A percentile compares a stretch with the other conserved stretches of the same genome.
Conservation (phyloP, 1,140 invertebrate genomes). For the Euwallacea fornicatus region DNA sequence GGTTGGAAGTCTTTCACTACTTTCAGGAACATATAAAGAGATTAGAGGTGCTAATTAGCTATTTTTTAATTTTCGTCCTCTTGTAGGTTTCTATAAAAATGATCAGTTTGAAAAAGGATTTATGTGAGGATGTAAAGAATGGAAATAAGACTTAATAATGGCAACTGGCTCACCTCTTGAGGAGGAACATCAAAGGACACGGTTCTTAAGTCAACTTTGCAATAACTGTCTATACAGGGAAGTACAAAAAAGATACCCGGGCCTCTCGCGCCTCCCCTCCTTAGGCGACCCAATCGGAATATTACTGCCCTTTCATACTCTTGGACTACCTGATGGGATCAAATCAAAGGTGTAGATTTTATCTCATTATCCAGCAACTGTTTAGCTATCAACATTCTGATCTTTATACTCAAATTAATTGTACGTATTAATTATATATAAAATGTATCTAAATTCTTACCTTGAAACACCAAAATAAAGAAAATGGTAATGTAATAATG, state of each 20-base stretch:
- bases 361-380: background rate
- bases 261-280: conserved; percentile 70
- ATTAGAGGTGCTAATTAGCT: too few species aligned
- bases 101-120: too few species aligned
- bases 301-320: conserved; percentile 80
- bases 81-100: too few species aligned
- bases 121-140: too few species aligned
- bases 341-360: background rate
- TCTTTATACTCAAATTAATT: background rate
- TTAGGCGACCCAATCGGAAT: conserved; percentile 70
- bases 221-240: conserved; percentile 89
- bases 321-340: conserved; percentile 66
- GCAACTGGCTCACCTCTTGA: conserved; percentile 65
- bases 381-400: background rate
- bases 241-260: conserved; percentile 88
- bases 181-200: conserved; percentile 81
- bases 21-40: too few species aligned
- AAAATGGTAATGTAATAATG: conserved; percentile 81
- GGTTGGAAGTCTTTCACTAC: too few species aligned
- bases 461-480: conserved; percentile 84
- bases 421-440: background rate
- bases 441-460: conserved; percentile 51
- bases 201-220: conserved; percentile 83
- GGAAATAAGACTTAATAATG: too few species aligned
- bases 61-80: too few species aligned